Evolutionary conservation across 2,797 vertebrate genomes (phyloP), one percentile per base, ranked within the genome.

Genomic region (Manis crassicaudata): DNA sequence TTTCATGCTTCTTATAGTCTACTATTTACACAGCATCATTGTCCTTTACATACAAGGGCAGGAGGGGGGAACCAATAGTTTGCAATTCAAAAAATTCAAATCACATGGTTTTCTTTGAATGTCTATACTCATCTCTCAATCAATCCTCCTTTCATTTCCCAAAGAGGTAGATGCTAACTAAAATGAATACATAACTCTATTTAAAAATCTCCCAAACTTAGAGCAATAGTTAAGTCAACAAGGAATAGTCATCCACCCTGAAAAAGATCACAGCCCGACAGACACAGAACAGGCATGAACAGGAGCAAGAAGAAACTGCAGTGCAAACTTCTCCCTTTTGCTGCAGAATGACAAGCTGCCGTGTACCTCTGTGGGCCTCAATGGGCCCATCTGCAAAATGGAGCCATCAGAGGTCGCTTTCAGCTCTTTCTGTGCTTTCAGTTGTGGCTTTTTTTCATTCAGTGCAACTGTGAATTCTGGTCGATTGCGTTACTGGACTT

Each of bases 21-120:
- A 97, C 93, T 98, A 97, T 98, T 98, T 98, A 98, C 97, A 98
- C 94, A 98, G 97, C 95, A 98, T 97, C 96, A 97, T 63, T 80
- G 75, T 97, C 97, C 96, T 98, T 98, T 97, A 97, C 96, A 97
- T 76, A 6, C 54, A 91, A 60, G 56, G 89, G 84, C 94, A 92
- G 81, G 94, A 82, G 52, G 18, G 12, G 23, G 96, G 94, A 73
- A 92, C 58, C 84, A 97, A 92, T 68, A 72, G 92, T 92, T 96
- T 40, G 76, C 65, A 77, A 88, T 85, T 98, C 93, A 62, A 98
- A 97, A 98, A 96, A 84, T 76, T 96, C 96, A 96, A 94, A 98
- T 97, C 94, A 94, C 85, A 46, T 95, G 67, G 97, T 97, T 98
- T 98, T 97, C 97, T 97, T 97, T 98, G 90, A 97, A 96, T 92